phyloP scores from a whole-genome alignment of 1,140 invertebrate species.

The Drosophila nigromelanica region DNA sequence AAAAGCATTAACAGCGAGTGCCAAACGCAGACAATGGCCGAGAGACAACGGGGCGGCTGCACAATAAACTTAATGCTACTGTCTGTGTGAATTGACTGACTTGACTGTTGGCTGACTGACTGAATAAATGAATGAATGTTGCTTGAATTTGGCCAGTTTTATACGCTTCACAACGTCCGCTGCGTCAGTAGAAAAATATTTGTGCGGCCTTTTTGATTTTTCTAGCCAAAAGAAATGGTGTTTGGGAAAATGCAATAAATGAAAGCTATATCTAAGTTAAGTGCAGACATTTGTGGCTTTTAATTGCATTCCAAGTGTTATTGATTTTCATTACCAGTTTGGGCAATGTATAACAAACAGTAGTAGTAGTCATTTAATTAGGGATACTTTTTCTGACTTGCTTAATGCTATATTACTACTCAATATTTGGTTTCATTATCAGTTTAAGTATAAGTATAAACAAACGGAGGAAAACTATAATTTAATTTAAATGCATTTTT shows the following conservation, averaged over 20 bases:
- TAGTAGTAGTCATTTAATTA: no score
- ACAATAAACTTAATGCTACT: slow-evolving; percentile 9
- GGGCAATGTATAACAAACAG: no score
- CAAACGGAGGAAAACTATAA: no score
- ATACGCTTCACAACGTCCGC: slow-evolving; percentile 25
- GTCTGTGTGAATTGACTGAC: slow-evolving; percentile 26
- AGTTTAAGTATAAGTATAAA: no score
- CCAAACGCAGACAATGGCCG: neutral
- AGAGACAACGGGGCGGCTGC: slow-evolving; percentile 18
- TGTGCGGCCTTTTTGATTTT: slow-evolving; percentile 58
- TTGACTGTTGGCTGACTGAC: slow-evolving; percentile 26
- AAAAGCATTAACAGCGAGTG: slow-evolving; percentile 26
- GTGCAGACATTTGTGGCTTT: neutral
- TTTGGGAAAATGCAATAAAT: slow-evolving; percentile 59
- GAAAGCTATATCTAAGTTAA: slow-evolving; percentile 43
- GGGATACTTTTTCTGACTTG: no score
- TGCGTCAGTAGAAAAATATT: slow-evolving; percentile 1
- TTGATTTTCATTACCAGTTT: slow-evolving; percentile 25
- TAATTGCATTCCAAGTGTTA: slow-evolving; percentile 23
- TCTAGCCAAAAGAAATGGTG: slow-evolving; percentile 24
- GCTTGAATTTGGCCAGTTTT: slow-evolving; percentile 39
- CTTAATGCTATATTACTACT: no score
- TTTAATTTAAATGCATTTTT: no score
- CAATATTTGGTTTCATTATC: no score
- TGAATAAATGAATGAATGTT: slow-evolving; percentile 55